Percentiles rank a stretch among this genome's conserved stretches.
Conservation (phyloP, 1,140 invertebrate species). For the Zaprionus davidi region DNA sequence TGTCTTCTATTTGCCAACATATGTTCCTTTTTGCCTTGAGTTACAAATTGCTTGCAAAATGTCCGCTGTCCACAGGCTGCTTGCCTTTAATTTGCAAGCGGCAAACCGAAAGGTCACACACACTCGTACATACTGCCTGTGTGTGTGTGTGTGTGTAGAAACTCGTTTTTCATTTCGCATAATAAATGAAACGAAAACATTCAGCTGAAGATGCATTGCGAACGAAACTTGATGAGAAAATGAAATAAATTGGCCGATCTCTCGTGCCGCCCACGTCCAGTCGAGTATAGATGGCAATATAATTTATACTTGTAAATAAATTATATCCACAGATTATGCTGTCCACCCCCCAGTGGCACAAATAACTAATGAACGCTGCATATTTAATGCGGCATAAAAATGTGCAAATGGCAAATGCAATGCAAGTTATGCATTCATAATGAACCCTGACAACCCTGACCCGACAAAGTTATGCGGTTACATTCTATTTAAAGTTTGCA, state of each 20-base stretch:
- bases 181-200: constrained; percentile 76
- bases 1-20: constrained; percentile 81
- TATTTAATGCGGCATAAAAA: constrained; percentile 45
- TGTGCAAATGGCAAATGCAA: constrained; percentile 18
- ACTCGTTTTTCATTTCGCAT: constrained; percentile 77
- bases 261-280: constrained; percentile 16
- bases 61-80: constrained; percentile 25
- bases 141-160: constrained; percentile 44
- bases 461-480: constrained; percentile 22
- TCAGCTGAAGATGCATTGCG: constrained; percentile 2
- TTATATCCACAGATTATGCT: constrained; percentile 26
- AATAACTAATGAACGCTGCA: constrained; percentile 44
- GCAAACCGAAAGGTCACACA: constrained; percentile 32
- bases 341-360: background rate
- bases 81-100: constrained; percentile 63
- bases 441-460: constrained; percentile 44
- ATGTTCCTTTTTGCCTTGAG: constrained; percentile 65
- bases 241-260: constrained; percentile 51
- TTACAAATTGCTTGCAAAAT: constrained; percentile 71
- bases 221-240: constrained; percentile 17
- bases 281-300: background rate
- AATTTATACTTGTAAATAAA: constrained; percentile 13
- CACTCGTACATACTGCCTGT: background rate
- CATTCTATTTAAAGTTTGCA: background rate
- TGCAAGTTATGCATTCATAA: constrained; percentile 61